Evolutionary conservation across 2,113 vertebrate genomes (phyloP), one percentile per base, ranked within the genome.

Genomic region (Macquaria australasica): DNA sequence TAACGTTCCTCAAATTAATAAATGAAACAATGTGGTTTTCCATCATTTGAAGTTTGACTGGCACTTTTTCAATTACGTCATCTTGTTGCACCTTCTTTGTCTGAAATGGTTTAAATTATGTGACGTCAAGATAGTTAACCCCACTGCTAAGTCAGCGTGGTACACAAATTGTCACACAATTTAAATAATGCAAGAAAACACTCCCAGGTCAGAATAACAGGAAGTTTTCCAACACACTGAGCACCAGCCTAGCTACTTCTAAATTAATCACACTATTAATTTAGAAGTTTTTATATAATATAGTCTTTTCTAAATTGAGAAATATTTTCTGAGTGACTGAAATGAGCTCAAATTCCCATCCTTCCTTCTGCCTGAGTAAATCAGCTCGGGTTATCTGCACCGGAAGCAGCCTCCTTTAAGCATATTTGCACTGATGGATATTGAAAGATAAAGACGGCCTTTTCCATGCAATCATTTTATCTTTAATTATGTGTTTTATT

Each of bases 401-500:
- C 81, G 89, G 92, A 94, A 84, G 89, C 79, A 28, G 75, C 70
- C 90, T 90, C 87, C 84, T 90, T 88, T 92, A 79, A 92, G 84
- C 92, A 83, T 82, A 93, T 94, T 92, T 91, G 83, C 77, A 43
- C 79, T 79, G 85, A 92, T 89, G 91, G 85, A 93, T 89, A 91
- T 87, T 93, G 85, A 87, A 79, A 91, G 92, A 95, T 94, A 91
- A 91, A 84, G 82, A 80, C 1, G 7, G 58, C 58, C 75, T 83
- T 89, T 90, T 90, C 88, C 73, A 78, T 89, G 89, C 82, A 92
- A 94, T 95, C 93, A 90, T 86, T 92, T 91, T 89, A 95, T 95
- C 95, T 95, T 94, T 95, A 90, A 95, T 95, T 95, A 94, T 69
- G 86, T 79, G 81, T 82, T 88, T 89, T 93, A 95, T 92, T 92